Base-by-base conservation (phyloP, 2,888 invertebrate species). In the Lomographa bimaculata region DNA sequence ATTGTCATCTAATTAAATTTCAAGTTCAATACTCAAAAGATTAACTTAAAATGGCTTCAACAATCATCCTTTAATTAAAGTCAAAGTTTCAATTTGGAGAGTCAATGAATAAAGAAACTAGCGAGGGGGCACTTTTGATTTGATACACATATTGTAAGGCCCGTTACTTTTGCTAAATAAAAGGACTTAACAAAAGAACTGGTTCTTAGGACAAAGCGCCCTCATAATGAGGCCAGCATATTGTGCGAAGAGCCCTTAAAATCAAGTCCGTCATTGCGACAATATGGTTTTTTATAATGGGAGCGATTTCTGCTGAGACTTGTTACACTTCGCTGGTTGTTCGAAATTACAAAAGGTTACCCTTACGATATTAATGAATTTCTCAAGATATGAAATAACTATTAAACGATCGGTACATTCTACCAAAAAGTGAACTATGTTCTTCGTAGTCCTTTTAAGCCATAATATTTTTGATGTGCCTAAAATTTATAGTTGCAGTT, bases 131-230 rank as follows among this genome's bases (percentile, higher is more conserved):
- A 78, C 32, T 71, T 82, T 71, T 73, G 79, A 83, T 85, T 85
- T 79, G 86, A 87, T 86, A 87, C 86, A 87, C 76, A 80, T 80
- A 84, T 80, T 79, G 77, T 76, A 60, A 61, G 73, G 76, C 75
- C 79, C 76, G 71, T 82, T 81, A 79, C 79, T 71, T 63, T 71
- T 66, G 68, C 73, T 60, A 73, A 78, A 77, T 74, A 70, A 76
- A 73, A 67, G 64, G 66, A 62, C 61, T 60, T 60, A 67, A 73
- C 67, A 77, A 82, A 79, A 70, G 80, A 82, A 89, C 89, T 80
- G 81, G 89, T 87, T 83, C 72, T 82, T 73, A 87, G 86, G 87
- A 89, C 87, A 89, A 87, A 85, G 82, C 70, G 45, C 87, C 86
- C 86, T 81, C 72, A 87, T 87, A 86, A 87, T 89, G 84, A 87